Base-by-base conservation (phyloP, 2,797 vertebrate genomes). In the Echiichthys vipera region DNA sequence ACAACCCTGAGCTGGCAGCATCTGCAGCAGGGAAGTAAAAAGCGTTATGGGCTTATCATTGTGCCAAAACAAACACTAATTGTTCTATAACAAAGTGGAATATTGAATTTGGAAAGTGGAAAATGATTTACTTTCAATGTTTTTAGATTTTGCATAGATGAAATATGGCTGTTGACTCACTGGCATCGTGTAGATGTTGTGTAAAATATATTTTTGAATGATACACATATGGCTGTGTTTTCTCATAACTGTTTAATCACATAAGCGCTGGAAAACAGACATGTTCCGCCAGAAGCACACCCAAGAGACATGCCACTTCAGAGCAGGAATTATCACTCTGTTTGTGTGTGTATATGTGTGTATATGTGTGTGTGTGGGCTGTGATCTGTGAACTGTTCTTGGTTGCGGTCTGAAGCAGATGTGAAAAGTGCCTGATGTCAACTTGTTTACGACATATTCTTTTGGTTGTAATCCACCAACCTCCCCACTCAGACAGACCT, bases 1-100 rank as follows among this genome's bases (percentile, higher is more conserved):
- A 78, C 79, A 71, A 49, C 27, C 64, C 59, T 65, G 74, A 84
- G 73, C 76, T 84, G 80, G 82, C 73, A 75, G 80, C 82, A 84
- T 80, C 80, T 83, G 80, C 65, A 66, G 75, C 80, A 69, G 66
- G 36, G 69, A 59, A 57, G 61, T 64, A 27, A 74, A 77, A 69
- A 65, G 71, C 55, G 25, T 65, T 46, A 66, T 14, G 58, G 61
- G 54, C 25, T 59, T 24, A 20, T 61, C 14, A 53, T 54, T 62
- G 62, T 61, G 76, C 80, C 78, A 84, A 69, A 8, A 29, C 54
- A 84, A 81, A 78, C 80, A 81, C 13, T 10, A 61, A 80, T 59
- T 78, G 57, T 81, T 70, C 53, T 8, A 1, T 2, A 37, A 55
- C 56, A 68, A 82, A 74, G 30, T 66, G 46, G 37, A 30, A 50